Evolutionary conservation across 2,113 vertebrate species (phyloP).

Genomic region (Crocuta crocuta): DNA sequence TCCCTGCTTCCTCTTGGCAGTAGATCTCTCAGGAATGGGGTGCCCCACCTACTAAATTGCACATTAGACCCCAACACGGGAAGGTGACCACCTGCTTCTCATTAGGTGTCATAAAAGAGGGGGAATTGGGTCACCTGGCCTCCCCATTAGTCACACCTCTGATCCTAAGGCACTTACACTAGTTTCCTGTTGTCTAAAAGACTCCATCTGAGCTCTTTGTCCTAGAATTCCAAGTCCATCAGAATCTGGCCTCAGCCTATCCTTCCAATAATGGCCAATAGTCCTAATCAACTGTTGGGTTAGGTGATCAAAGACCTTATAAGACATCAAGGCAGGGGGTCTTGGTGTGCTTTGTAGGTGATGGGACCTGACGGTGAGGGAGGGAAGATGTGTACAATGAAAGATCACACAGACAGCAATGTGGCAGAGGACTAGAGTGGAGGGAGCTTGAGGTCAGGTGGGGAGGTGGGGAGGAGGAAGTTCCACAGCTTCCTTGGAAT

Average conservation of each 20-base stretch:
- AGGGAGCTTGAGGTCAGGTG: neutral
- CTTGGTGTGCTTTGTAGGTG: neutral
- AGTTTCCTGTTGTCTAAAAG: neutral
- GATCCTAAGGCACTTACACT: neutral
- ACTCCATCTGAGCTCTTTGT: neutral
- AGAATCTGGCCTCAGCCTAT: neutral
- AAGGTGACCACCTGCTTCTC: neutral
- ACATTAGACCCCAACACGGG: rapidly evolving
- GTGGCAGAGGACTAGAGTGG: neutral
- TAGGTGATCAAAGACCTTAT: neutral
- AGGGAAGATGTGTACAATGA: neutral
- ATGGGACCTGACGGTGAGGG: neutral
- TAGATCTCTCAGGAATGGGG: neutral
- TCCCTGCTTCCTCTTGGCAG: neutral
- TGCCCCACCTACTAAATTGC: neutral
- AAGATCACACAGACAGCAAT: neutral
- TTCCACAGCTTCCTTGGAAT: neutral
- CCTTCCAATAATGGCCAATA: neutral
- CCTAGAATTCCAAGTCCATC: neutral
- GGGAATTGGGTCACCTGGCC: neutral
- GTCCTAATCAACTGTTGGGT: neutral
- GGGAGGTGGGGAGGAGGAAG: neutral
- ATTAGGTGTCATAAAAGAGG: neutral
- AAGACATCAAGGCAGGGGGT: neutral
- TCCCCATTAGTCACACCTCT: neutral